A percentile compares a stretch with the other conserved stretches of the same genome.
phyloP scores from a whole-genome alignment of 2,113 vertebrate species.

The Pithys albifrons region DNA sequence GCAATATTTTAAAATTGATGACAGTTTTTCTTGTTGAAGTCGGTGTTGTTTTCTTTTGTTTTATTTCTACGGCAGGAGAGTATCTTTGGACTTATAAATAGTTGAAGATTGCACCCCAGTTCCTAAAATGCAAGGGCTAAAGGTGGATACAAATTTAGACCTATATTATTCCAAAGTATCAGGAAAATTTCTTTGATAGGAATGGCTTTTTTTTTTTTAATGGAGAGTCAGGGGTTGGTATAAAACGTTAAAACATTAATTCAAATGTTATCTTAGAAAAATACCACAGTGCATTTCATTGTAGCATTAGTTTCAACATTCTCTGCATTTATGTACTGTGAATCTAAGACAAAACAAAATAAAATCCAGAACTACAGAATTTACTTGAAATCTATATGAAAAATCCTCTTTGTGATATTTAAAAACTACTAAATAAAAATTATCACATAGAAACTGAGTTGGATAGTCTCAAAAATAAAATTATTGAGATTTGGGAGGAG shows the following conservation, averaged over 20 bases:
- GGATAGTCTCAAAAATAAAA: neutral
- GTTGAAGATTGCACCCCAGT: neutral
- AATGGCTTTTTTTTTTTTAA: neutral
- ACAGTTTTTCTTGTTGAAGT: neutral
- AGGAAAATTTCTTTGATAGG: neutral
- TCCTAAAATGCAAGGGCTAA: neutral
- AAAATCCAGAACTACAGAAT: neutral
- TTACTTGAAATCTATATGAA: neutral
- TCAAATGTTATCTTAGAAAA: neutral
- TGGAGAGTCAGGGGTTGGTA: neutral
- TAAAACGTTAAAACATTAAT: neutral
- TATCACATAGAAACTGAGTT: neutral
- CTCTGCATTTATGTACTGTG: neutral
- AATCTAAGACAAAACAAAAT: neutral
- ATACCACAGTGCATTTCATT: neutral
- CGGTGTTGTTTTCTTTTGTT: fast-evolving
- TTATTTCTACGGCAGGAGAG: neutral
- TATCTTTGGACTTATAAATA: neutral
- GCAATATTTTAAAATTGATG: neutral
- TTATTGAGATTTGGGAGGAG: neutral
- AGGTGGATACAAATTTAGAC: neutral
- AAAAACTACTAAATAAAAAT: neutral
- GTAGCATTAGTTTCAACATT: neutral
- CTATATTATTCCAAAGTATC: neutral
- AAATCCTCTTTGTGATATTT: neutral